Conservation (phyloP, 2,797 vertebrate species). For the Pseudopleuronectes americanus region DNA sequence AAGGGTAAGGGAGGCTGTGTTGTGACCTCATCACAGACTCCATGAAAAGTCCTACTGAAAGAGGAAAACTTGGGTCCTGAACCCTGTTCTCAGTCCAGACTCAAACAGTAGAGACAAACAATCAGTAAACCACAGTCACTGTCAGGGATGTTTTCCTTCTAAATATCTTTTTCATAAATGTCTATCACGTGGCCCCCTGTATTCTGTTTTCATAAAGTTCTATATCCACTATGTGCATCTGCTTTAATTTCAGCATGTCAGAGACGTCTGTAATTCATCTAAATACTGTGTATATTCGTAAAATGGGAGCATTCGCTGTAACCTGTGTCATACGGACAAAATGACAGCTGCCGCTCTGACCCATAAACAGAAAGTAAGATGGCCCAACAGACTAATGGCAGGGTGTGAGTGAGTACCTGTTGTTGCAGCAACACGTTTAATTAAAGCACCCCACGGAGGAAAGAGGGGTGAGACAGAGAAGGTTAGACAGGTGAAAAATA, state of each 20-base stretch:
- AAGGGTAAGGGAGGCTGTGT: slow-evolving; percentile 11
- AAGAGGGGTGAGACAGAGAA: slow-evolving; percentile 43
- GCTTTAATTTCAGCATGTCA: neutral
- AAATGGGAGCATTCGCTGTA: slow-evolving; percentile 1
- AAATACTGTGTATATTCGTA: neutral
- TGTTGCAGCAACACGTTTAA: slow-evolving; percentile 76
- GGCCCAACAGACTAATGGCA: slow-evolving; percentile 45
- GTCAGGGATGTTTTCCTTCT: neutral
- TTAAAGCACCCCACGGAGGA: slow-evolving; percentile 65
- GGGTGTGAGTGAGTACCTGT: slow-evolving; percentile 57
- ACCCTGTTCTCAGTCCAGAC: neutral
- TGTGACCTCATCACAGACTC: slow-evolving; percentile 26
- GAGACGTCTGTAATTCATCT: neutral
- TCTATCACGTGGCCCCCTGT: neutral
- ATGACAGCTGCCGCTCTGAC: slow-evolving; percentile 34
- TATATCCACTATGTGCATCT: neutral
- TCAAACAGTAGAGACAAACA: neutral
- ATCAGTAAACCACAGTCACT: neutral
- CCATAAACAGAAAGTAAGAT: slow-evolving; percentile 42
- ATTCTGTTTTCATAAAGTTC: neutral
- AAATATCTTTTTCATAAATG: neutral
- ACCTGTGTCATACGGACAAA: slow-evolving; percentile 20
- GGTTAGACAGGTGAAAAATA: slow-evolving; percentile 68
- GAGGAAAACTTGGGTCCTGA: neutral
- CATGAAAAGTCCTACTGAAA: neutral